Conservation (phyloP, 2,113 vertebrate species). For the Isichthys henryi region DNA sequence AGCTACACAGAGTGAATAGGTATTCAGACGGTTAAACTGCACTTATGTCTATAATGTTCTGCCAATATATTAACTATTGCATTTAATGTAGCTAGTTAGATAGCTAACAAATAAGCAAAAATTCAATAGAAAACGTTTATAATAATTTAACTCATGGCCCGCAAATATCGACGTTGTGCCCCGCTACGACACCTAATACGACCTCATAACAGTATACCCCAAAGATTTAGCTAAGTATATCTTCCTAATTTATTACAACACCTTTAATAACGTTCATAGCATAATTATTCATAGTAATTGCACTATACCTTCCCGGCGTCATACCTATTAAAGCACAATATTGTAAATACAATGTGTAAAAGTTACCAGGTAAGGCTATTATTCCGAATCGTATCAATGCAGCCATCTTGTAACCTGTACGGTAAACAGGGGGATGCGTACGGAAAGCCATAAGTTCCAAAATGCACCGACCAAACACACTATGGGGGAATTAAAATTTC, state of each 20-base stretch:
- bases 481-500: neutral
- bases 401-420: constrained; percentile 55
- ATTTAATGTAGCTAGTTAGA: neutral
- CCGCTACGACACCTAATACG: neutral
- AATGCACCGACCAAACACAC: neutral
- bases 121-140: neutral
- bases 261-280: neutral
- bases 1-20: neutral
- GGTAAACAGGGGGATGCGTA: constrained; percentile 17
- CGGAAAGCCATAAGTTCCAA: neutral
- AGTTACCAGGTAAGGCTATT: constrained; percentile 56
- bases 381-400: constrained; percentile 59
- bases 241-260: neutral
- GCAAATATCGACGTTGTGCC: neutral
- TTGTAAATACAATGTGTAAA: neutral
- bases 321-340: neutral
- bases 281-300: neutral
- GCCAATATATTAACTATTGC: neutral
- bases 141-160: neutral
- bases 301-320: neutral
- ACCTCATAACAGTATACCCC: neutral
- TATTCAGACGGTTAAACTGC: neutral
- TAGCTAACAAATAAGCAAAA: neutral
- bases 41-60: constrained; percentile 48
- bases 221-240: neutral